A percentile compares a stretch with the other conserved stretches of the same genome.
Evolutionary conservation across 2,797 vertebrate species (phyloP).

Genomic region (Pipistrellus pygmaeus): DNA sequence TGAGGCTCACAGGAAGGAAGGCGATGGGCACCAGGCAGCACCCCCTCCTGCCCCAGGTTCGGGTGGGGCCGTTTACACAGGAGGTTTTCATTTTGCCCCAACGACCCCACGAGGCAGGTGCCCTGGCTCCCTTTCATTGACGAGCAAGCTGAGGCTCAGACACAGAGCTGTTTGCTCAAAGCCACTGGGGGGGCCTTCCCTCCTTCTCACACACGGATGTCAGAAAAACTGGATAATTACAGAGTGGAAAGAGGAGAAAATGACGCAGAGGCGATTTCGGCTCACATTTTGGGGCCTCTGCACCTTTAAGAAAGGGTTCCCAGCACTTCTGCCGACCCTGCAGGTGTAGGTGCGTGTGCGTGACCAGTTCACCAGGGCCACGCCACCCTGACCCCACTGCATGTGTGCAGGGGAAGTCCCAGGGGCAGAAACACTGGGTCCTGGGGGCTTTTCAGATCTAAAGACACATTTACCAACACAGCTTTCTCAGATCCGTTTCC

Average conservation of each 20-base stretch:
- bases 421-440: not conserved
- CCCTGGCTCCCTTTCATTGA: not conserved
- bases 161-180: not conserved
- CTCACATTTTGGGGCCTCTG: not conserved
- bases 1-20: not conserved
- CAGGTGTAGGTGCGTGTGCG: not conserved
- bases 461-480: not conserved
- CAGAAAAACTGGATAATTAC: not conserved
- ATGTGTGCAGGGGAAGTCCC: not conserved
- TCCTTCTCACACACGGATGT: not conserved
- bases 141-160: not conserved
- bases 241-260: not conserved
- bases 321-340: not conserved
- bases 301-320: not conserved
- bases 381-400: not conserved
- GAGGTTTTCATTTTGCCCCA: not conserved
- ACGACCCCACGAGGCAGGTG: not conserved
- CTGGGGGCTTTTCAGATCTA: not conserved
- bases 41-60: not conserved
- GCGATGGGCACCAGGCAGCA: not conserved
- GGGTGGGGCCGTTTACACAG: accelerated
- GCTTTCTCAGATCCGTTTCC: not conserved
- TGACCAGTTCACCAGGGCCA: not conserved
- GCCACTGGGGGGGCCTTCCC: not conserved
- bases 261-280: not conserved